Evolutionary conservation across 2,113 vertebrate species (phyloP).

Genomic region (Limanda limanda): DNA sequence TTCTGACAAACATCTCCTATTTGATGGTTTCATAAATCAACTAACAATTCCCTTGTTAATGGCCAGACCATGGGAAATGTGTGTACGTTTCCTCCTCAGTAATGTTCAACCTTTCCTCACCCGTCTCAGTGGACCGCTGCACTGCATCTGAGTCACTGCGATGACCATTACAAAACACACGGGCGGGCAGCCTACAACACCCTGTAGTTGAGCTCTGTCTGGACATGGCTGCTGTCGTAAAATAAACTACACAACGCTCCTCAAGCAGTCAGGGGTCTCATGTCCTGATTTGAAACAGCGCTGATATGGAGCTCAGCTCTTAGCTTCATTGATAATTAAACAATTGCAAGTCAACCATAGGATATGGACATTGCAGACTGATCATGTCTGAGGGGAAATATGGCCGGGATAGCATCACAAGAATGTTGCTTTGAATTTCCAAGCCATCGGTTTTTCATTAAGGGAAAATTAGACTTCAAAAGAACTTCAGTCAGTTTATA

Average conservation of each 20-base stretch:
- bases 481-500: background rate
- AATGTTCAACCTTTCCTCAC: slow-evolving; percentile 53
- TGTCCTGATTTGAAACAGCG: slow-evolving; percentile 10
- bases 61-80: background rate
- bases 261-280: background rate
- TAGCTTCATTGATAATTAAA: slow-evolving; percentile 4
- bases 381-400: slow-evolving; percentile 35
- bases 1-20: background rate
- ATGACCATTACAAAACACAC: slow-evolving; percentile 51
- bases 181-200: slow-evolving; percentile 15
- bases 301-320: slow-evolving; percentile 6
- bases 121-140: slow-evolving; percentile 30
- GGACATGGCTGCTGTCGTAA: slow-evolving; percentile 1
- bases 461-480: slow-evolving; percentile 25
- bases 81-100: slow-evolving; percentile 17
- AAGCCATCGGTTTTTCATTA: slow-evolving; percentile 12
- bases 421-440: slow-evolving; percentile 39
- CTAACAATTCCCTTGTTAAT: background rate
- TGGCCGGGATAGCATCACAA: slow-evolving; percentile 25
- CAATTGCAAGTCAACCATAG: slow-evolving; percentile 53
- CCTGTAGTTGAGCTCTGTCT: slow-evolving; percentile 6
- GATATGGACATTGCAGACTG: slow-evolving; percentile 39
- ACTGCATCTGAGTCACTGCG: slow-evolving; percentile 26
- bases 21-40: slow-evolving; percentile 12
- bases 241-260: background rate